Percentiles rank a stretch among this genome's conserved stretches.
These are phyloP conservation scores for Rhinolophus sinicus DNA, from an alignment of 2,113 vertebrate genomes.

Conservation along the genomic window DNA sequence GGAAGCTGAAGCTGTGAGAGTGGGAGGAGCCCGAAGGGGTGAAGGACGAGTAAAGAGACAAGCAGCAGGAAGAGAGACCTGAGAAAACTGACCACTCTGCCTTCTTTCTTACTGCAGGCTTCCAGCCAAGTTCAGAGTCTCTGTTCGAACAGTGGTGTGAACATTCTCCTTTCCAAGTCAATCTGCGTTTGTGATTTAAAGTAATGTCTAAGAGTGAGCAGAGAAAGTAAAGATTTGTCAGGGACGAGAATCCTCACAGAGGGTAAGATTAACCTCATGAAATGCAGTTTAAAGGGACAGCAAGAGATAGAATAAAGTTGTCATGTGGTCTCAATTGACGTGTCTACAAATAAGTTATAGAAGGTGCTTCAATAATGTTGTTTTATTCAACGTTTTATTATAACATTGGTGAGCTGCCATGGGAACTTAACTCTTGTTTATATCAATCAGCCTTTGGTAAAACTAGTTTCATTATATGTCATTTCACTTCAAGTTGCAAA, in stretches of 20 bases:
- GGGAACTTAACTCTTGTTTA: neutral
- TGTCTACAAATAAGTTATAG: neutral
- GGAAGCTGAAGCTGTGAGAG: neutral
- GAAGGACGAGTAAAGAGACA: neutral
- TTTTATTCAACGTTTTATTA: neutral
- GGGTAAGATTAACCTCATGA: neutral
- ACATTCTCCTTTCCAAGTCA: neutral
- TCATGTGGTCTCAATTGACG: accelerated
- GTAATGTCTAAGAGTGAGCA: neutral
- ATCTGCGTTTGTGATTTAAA: neutral
- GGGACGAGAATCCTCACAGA: neutral
- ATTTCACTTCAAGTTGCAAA: neutral
- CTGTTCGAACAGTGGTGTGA: neutral
- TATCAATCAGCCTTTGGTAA: neutral
- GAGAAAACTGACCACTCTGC: neutral
- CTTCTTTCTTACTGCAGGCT: neutral
- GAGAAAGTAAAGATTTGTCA: neutral
- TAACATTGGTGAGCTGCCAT: neutral
- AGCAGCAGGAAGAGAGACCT: neutral
- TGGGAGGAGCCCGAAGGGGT: neutral
- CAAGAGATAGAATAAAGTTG: neutral
- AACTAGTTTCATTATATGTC: neutral
- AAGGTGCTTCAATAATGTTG: neutral
- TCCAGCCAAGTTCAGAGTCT: neutral
- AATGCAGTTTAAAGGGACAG: neutral